Evolutionary conservation across 2,888 invertebrate genomes (phyloP).

Genomic region (Tachystola acroxantha): DNA sequence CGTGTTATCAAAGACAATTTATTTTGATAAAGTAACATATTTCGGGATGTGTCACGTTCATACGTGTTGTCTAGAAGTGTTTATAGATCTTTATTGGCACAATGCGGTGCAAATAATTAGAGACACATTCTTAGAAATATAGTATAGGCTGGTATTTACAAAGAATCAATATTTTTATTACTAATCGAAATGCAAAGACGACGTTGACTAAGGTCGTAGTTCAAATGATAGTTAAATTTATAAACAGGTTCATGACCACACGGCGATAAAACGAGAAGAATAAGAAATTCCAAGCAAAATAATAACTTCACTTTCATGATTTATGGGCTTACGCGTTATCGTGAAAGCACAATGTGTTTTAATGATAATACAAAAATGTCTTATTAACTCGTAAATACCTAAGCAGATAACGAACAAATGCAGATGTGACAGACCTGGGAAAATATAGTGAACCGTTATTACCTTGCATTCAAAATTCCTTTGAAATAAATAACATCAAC

Average conservation of each 20-base stretch:
- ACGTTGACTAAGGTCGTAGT: conserved; percentile 32
- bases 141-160: too few species aligned
- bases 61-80: too few species aligned
- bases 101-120: too few species aligned
- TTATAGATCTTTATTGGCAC: too few species aligned
- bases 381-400: not conserved
- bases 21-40: too few species aligned
- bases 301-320: conserved; percentile 8
- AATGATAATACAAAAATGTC: conserved; percentile 5
- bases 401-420: conserved; percentile 1
- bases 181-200: too few species aligned
- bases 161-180: not conserved
- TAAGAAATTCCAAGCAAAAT: conserved; percentile 19
- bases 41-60: too few species aligned
- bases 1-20: too few species aligned
- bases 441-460: not conserved
- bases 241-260: conserved; percentile 40
- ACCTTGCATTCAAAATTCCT: too few species aligned
- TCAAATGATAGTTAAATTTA: conserved; percentile 37
- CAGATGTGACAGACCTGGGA: conserved; percentile 1
- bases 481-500: too few species aligned
- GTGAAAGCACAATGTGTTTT: conserved; percentile 4
- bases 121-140: too few species aligned
- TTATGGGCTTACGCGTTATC: conserved; percentile 11
- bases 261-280: conserved; percentile 29